These are phyloP conservation scores for Tridacna crocea DNA, from an alignment of 2,888 invertebrate genomes.

Conservation along the genomic window DNA sequence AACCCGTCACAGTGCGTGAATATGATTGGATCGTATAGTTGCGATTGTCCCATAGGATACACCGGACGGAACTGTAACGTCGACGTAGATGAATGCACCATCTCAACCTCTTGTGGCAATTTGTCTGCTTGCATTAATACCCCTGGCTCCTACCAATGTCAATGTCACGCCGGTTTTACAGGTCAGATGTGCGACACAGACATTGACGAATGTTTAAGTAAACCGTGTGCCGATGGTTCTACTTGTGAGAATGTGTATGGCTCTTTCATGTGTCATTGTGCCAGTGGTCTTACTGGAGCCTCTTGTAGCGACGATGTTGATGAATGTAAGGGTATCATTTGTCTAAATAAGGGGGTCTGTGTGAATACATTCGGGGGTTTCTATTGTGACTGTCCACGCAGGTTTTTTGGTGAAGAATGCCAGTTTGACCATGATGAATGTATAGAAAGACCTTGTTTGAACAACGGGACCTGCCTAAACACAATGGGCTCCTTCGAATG, in stretches of 20 bases:
- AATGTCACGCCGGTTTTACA: neutral
- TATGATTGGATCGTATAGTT: neutral
- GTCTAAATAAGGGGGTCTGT: neutral
- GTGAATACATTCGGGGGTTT: neutral
- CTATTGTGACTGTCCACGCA: conserved; percentile 1
- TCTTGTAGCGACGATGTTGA: neutral
- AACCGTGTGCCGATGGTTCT: neutral
- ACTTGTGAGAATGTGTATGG: neutral
- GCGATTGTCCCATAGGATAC: conserved; percentile 28
- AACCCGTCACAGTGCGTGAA: conserved; percentile 11
- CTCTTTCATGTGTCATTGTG: neutral
- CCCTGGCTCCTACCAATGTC: conserved; percentile 59
- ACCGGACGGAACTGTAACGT: conserved; percentile 24
- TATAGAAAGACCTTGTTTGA: neutral
- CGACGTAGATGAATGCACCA: conserved; percentile 14
- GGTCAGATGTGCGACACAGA: neutral
- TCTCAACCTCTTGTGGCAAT: conserved; percentile 27
- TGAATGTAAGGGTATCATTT: too few relatives aligned
- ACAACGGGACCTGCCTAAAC: conserved; percentile 1
- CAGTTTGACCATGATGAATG: conserved; percentile 17
- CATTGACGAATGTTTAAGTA: conserved; percentile 2
- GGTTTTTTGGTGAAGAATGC: neutral
- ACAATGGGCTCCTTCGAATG: neutral
- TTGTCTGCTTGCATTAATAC: conserved; percentile 59
- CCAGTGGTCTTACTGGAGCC: neutral